These are phyloP conservation scores for Diplazon laetatorius DNA, from an alignment of 2,888 invertebrate species.

Conservation along the genomic window DNA sequence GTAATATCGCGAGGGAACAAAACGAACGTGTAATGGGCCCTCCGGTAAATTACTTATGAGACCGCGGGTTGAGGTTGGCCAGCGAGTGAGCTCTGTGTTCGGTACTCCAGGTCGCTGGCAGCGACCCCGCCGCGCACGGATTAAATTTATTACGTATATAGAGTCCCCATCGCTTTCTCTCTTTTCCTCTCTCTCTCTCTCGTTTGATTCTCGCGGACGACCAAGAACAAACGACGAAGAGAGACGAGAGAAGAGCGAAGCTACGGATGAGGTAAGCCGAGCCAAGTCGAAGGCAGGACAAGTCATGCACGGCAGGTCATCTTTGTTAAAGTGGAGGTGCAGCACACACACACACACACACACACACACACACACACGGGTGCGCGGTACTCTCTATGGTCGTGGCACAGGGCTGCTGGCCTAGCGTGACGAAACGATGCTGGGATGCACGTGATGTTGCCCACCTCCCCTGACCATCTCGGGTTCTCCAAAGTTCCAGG, in stretches of 20 bases:
- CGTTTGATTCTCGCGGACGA: slow-evolving; percentile 19
- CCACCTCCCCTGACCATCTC: slow-evolving; percentile 1
- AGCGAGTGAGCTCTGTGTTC: slow-evolving; percentile 32
- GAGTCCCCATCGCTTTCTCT: slow-evolving; percentile 15
- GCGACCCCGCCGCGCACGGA: slow-evolving; percentile 52
- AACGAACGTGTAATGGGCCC: slow-evolving; percentile 74
- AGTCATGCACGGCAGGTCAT: slow-evolving; percentile 63
- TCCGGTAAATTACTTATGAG: slow-evolving; percentile 77
- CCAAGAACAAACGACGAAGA: slow-evolving; percentile 4
- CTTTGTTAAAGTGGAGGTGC: slow-evolving; percentile 52
- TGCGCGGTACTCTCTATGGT: background rate
- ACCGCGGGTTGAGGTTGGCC: slow-evolving; percentile 50
- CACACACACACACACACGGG: background rate
- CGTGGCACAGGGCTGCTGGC: slow-evolving; percentile 17
- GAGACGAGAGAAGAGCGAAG: background rate
- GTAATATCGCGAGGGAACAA: slow-evolving; percentile 76
- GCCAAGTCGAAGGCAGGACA: slow-evolving; percentile 49
- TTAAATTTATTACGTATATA: slow-evolving; percentile 49
- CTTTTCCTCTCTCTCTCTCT: background rate
- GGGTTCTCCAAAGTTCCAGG: background rate
- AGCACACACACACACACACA: slow-evolving; percentile 12
- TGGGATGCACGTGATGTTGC: slow-evolving; percentile 34
- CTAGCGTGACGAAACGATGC: slow-evolving; percentile 32
- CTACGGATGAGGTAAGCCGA: slow-evolving; percentile 29
- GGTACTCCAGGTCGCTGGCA: slow-evolving; percentile 29